Conservation (phyloP, 64 coral and sea anemone species). For the Actinia equina region DNA sequence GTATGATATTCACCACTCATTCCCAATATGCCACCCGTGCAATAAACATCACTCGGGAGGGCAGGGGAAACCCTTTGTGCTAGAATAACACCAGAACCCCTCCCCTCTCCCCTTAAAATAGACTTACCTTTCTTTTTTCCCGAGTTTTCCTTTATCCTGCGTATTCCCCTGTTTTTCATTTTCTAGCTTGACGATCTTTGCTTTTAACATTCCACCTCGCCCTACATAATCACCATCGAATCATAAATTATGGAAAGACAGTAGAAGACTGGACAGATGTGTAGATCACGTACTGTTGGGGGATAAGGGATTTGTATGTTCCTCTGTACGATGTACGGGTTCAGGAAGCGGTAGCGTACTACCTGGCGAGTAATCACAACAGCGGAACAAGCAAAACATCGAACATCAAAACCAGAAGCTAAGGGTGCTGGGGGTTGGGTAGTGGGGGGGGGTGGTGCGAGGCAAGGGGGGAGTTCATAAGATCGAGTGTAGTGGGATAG, state of each 20-base stretch:
- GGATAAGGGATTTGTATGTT: too few relatives aligned
- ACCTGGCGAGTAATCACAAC: constrained; percentile 34
- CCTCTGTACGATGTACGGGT: constrained; percentile 94
- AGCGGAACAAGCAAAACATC: too few relatives aligned
- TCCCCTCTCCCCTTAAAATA: too few relatives aligned
- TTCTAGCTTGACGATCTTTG: constrained; percentile 85
- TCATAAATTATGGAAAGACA: not conserved
- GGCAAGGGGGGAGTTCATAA: too few relatives aligned
- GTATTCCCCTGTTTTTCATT: constrained; percentile 74
- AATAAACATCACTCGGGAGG: too few relatives aligned
- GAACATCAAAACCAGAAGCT: too few relatives aligned
- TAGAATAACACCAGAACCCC: too few relatives aligned
- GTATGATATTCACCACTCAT: too few relatives aligned
- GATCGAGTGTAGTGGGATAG: too few relatives aligned
- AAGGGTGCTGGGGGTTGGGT: too few relatives aligned
- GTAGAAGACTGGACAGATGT: not conserved
- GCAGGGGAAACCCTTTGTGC: too few relatives aligned
- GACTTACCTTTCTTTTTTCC: constrained; percentile 66
- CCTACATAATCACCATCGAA: not conserved
- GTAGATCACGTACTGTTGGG: constrained; percentile 17
- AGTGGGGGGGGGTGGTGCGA: too few relatives aligned
- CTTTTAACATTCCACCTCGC: constrained; percentile 74
- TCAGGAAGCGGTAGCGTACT: constrained; percentile 70
- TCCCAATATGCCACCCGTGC: not conserved
- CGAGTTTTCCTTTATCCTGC: constrained; percentile 64